Conservation (phyloP, 2,113 vertebrate species). For the Tamias sibiricus region DNA sequence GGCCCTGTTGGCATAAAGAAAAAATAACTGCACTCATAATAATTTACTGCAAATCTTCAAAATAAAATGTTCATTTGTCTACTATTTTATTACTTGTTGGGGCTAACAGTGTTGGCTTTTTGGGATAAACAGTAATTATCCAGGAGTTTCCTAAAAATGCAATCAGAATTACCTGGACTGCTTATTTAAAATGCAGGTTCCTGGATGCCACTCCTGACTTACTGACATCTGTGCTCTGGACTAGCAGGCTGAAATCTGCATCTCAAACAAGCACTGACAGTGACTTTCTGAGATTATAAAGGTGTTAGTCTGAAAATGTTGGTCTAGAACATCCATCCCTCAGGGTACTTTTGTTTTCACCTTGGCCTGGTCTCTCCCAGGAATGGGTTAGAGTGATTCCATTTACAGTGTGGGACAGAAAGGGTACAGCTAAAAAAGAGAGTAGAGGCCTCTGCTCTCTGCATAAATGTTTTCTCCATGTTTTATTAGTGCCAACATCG, state of each 20-base stretch:
- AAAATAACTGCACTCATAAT: not conserved
- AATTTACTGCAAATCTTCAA: not conserved
- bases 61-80: not conserved
- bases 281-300: not conserved
- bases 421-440: not conserved
- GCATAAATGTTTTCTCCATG: not conserved
- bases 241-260: not conserved
- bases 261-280: not conserved
- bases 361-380: not conserved
- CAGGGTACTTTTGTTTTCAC: not conserved
- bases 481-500: not conserved
- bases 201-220: not conserved
- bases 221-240: not conserved
- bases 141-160: conserved; percentile 10
- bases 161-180: not conserved
- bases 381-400: not conserved
- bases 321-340: not conserved
- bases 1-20: not conserved
- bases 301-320: not conserved
- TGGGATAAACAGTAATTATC: not conserved
- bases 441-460: not conserved
- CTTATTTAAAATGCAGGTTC: not conserved
- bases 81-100: not conserved
- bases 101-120: not conserved
- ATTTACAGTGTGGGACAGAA: not conserved